Percentiles rank a stretch among this genome's conserved stretches.
phyloP scores from a whole-genome alignment of 2,113 vertebrate genomes.

The Pachycephala philippinensis region DNA sequence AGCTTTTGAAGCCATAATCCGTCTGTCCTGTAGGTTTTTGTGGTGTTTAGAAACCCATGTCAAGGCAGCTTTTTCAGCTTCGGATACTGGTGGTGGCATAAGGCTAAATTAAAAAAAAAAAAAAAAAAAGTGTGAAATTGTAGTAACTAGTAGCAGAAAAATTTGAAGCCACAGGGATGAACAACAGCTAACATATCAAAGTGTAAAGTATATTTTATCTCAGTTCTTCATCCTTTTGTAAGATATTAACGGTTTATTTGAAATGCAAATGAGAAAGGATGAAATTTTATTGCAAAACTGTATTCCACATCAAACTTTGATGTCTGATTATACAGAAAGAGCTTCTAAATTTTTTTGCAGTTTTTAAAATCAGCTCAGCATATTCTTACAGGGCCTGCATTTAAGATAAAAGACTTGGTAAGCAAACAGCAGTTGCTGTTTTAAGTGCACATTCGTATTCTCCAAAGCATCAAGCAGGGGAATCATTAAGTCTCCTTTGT shows the following conservation, averaged over 20 bases:
- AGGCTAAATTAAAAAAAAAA: not conserved
- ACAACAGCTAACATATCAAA: slow-evolving; percentile 35
- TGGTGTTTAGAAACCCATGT: not conserved
- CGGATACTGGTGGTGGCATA: not conserved
- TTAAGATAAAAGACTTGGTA: not conserved
- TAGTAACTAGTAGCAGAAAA: not conserved
- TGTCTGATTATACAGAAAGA: not conserved
- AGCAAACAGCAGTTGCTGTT: not conserved
- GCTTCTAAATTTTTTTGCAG: not conserved
- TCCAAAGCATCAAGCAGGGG: not conserved
- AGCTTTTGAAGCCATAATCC: slow-evolving; percentile 5
- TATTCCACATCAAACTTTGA: slow-evolving; percentile 28
- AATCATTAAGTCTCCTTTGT: not conserved
- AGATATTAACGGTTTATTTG: slow-evolving; percentile 51
- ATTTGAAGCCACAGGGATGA: not conserved
- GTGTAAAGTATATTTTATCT: slow-evolving; percentile 9
- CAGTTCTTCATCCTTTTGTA: slow-evolving; percentile 9
- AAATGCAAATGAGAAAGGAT: slow-evolving; percentile 44
- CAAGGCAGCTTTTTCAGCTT: not conserved
- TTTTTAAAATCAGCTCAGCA: not conserved
- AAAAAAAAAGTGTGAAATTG: not conserved
- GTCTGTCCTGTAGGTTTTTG: not conserved
- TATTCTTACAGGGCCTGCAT: not conserved
- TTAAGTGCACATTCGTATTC: not conserved
- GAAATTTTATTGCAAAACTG: slow-evolving; percentile 11